Percentiles rank a stretch among this genome's conserved stretches.
Conservation (phyloP, 2,797 vertebrate species). For the Columba guinea region DNA sequence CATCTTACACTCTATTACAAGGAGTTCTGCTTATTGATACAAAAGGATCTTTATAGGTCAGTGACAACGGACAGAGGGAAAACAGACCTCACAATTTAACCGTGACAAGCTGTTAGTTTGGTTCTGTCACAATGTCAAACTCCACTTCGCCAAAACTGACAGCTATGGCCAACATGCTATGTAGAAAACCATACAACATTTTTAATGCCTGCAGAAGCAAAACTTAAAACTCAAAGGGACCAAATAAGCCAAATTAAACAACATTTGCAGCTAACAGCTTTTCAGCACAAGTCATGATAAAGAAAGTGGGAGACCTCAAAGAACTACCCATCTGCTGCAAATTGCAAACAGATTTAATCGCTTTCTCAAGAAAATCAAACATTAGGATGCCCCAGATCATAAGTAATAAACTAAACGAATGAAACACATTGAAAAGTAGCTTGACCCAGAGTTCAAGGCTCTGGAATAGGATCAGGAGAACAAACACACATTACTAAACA, state of each 20-base stretch:
- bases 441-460: slow-evolving; percentile 38
- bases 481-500: slow-evolving; percentile 40
- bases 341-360: neutral
- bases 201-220: neutral
- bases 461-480: slow-evolving; percentile 13
- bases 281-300: neutral
- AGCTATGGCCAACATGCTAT: neutral
- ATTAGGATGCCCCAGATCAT: neutral
- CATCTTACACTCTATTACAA: neutral
- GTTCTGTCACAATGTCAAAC: neutral
- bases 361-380: neutral
- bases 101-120: neutral
- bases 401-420: neutral
- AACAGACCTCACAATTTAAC: neutral
- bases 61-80: neutral
- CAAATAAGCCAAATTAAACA: neutral
- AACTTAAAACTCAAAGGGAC: neutral
- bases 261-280: neutral
- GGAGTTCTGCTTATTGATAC: neutral
- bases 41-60: neutral
- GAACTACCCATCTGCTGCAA: neutral
- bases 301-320: neutral
- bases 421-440: neutral
- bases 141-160: neutral
- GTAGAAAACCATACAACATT: neutral